These are phyloP conservation scores for Macropodus opercularis DNA, from an alignment of 2,797 vertebrate genomes.

Conservation along the genomic window DNA sequence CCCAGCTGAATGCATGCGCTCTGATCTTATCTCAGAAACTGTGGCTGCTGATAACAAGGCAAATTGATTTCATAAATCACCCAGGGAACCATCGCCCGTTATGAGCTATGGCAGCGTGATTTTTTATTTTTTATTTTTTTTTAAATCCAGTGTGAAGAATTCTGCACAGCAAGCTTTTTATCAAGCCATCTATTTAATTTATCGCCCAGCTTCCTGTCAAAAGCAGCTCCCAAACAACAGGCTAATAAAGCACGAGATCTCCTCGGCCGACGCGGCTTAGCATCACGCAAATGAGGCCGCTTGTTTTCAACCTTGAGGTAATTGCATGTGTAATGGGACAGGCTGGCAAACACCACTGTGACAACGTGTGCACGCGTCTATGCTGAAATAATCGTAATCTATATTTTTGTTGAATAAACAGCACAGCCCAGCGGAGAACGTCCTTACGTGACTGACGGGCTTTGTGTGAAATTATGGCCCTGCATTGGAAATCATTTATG, in stretches of 20 bases:
- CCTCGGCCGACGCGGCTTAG: conserved; percentile 58
- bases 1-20: conserved; percentile 59
- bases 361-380: conserved; percentile 64
- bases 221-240: conserved; percentile 72
- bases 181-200: conserved; percentile 81
- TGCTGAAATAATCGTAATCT: conserved; percentile 56
- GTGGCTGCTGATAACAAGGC: conserved; percentile 75
- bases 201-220: conserved; percentile 73
- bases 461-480: conserved; percentile 44
- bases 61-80: conserved; percentile 84
- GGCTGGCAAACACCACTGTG: conserved; percentile 64
- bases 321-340: conserved; percentile 73
- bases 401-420: conserved; percentile 47
- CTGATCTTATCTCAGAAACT: conserved; percentile 73
- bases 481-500: conserved; percentile 52
- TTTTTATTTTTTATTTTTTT: no score
- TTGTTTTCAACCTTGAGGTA: conserved; percentile 72
- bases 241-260: conserved; percentile 71
- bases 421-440: conserved; percentile 19
- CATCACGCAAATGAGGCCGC: conserved; percentile 62
- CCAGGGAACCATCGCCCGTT: conserved; percentile 69
- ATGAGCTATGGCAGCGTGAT: conserved; percentile 58
- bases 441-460: conserved; percentile 38
- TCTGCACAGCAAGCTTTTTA: conserved; percentile 76
- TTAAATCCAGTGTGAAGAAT: conserved; percentile 63